phyloP scores from a whole-genome alignment of 2,797 vertebrate genomes.

The Falco naumanni region DNA sequence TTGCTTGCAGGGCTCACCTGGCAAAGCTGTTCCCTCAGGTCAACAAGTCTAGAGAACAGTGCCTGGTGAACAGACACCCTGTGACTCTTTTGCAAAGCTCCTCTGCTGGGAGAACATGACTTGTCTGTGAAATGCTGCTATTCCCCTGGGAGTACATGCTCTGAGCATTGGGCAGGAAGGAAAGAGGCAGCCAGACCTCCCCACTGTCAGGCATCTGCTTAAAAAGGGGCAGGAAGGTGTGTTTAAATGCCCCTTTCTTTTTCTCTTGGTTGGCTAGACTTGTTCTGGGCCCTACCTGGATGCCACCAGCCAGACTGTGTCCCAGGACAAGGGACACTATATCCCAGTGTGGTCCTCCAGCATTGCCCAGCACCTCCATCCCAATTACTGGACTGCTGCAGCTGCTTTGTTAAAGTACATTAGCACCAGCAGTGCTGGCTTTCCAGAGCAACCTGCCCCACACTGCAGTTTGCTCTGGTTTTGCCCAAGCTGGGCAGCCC shows the following conservation, averaged over 20 bases:
- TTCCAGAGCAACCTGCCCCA: background rate
- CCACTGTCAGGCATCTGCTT: background rate
- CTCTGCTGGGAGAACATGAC: background rate
- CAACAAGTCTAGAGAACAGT: background rate
- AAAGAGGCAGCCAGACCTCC: background rate
- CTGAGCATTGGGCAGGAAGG: background rate
- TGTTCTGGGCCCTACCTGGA: background rate
- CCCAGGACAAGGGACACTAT: background rate
- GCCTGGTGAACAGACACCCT: background rate
- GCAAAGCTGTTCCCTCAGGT: conserved; percentile 28
- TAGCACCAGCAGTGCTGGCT: background rate
- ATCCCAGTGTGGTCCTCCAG: background rate
- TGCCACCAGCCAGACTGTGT: background rate
- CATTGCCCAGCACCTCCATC: background rate
- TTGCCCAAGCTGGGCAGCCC: background rate
- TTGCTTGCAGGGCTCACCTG: conserved; percentile 23
- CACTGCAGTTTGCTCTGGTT: background rate
- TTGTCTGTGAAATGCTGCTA: background rate
- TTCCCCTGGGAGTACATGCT: background rate
- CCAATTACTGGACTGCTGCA: background rate
- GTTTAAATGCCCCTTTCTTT: background rate
- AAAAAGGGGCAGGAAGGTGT: background rate
- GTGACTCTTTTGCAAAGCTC: background rate
- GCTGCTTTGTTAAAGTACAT: background rate
- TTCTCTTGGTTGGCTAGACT: background rate